phyloP scores from a whole-genome alignment of 2,797 vertebrate genomes.

The Hydrocynus forskahlii region DNA sequence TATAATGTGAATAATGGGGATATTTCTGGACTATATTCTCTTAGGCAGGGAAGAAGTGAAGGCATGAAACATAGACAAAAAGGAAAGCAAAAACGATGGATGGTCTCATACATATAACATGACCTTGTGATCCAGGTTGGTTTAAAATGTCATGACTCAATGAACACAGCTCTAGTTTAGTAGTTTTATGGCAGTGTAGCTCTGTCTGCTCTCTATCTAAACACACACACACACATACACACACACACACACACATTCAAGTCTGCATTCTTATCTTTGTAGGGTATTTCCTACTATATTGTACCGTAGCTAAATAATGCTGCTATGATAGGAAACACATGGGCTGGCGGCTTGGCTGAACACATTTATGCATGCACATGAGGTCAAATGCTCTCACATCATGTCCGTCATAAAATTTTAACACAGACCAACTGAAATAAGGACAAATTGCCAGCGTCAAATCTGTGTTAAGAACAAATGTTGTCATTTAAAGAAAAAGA shows the following conservation, averaged over 20 bases:
- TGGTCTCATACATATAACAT: not conserved
- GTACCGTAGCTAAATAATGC: no score
- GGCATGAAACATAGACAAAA: not conserved
- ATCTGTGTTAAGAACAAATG: no score
- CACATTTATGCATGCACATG: no score
- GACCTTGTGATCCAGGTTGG: constrained; percentile 29
- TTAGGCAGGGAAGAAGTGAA: not conserved
- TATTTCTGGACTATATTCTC: not conserved
- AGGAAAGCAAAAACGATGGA: not conserved
- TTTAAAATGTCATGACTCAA: constrained; percentile 55
- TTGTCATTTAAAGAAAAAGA: no score
- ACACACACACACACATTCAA: no score
- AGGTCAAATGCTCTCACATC: not conserved
- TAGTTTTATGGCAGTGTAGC: not conserved
- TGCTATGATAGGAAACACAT: no score
- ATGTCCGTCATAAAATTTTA: not conserved
- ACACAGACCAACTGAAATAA: no score
- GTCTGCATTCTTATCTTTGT: no score
- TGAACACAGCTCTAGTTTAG: constrained; percentile 56
- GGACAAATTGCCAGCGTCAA: no score
- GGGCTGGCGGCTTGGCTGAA: no score
- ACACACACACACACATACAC: no score
- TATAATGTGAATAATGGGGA: not conserved
- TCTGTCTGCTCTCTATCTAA: not conserved
- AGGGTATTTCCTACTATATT: no score